phyloP scores from a whole-genome alignment of 2,113 vertebrate genomes.

The Turnix velox region DNA sequence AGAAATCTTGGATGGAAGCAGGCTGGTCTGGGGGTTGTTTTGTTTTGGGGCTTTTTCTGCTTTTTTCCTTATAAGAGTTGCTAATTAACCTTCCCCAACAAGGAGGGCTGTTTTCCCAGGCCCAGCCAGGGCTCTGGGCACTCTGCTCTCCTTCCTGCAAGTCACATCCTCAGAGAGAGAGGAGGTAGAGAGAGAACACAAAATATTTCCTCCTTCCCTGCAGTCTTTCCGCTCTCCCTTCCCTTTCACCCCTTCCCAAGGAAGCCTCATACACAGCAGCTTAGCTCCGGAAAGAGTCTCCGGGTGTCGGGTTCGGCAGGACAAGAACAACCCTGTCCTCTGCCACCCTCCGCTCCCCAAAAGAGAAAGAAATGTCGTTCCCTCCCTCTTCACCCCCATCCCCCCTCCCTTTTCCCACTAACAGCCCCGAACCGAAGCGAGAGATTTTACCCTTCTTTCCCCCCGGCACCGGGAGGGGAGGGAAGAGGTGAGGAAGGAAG shows the following conservation, averaged over 20 bases:
- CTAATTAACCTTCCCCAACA: not conserved
- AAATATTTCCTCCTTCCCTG: not conserved
- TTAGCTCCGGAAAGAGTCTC: not conserved
- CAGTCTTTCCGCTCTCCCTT: not conserved
- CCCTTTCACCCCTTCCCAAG: not conserved
- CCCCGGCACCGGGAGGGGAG: too few species aligned
- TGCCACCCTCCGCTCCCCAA: too few species aligned
- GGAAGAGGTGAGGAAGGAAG: too few species aligned
- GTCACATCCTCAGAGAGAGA: not conserved
- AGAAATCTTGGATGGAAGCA: not conserved
- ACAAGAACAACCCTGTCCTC: too few species aligned
- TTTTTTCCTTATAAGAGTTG: not conserved
- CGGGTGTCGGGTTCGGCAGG: too few species aligned
- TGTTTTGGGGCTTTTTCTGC: not conserved
- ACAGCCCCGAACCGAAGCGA: too few species aligned
- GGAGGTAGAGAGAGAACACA: not conserved
- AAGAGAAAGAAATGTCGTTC: too few species aligned
- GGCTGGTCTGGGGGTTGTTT: not conserved
- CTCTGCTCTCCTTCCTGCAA: not conserved
- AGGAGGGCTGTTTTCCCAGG: not conserved
- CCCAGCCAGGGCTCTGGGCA: not conserved
- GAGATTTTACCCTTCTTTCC: too few species aligned
- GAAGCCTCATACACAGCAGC: not conserved
- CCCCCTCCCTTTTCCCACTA: not conserved
- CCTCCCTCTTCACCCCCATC: too few species aligned